Evolutionary conservation across 2,113 vertebrate genomes (phyloP), one percentile per base, ranked within the genome.

Genomic region (Dinomys branickii): DNA sequence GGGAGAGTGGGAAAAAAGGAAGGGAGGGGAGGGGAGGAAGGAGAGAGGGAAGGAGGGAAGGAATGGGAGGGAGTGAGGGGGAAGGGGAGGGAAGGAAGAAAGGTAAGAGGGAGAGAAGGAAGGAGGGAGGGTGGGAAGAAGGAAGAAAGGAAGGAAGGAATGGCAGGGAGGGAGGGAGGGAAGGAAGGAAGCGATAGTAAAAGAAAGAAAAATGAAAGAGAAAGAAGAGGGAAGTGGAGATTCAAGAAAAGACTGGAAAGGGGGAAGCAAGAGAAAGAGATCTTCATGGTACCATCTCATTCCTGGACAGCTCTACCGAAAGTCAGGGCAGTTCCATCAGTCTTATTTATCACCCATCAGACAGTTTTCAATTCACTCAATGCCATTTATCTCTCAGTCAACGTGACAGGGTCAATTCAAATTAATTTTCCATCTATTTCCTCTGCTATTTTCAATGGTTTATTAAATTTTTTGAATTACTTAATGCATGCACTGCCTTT

Each of bases 341-440:
- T 90, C 65, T 85, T 85, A 85, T 44, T 94, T 94, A 95, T 90
- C 56, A 85, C 75, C 33, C 41, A n/a, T 69, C 14, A 50, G 94
- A 93, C 41, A 94, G 81, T 93, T 93, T 93, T 63, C 26, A 91
- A 69, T 90, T 93, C 71, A 78, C 71, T 85, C 90, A 89, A 0
- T 83, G 67, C 44, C 88, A 95, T 50, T 86, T 56, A 83, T 90
- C 92, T 94, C 69, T 88, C 81, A 95, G n/a, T 4, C 54, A 92
- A 61, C 73, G 83, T 86, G 82, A 96, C 47, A 83, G 11, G 82
- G 63, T 6, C 59, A 80, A 94, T 83, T 96, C 35, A 85, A 92
- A 96, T 96, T 89, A 98, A 92, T 88, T 94, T 92, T 91, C 92
- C 83, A 85, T 38, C 78, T 93, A 93, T 88, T 96, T 96, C 92